Evolutionary conservation across 2,888 invertebrate genomes (phyloP).

Genomic region (Globia sparganii): DNA sequence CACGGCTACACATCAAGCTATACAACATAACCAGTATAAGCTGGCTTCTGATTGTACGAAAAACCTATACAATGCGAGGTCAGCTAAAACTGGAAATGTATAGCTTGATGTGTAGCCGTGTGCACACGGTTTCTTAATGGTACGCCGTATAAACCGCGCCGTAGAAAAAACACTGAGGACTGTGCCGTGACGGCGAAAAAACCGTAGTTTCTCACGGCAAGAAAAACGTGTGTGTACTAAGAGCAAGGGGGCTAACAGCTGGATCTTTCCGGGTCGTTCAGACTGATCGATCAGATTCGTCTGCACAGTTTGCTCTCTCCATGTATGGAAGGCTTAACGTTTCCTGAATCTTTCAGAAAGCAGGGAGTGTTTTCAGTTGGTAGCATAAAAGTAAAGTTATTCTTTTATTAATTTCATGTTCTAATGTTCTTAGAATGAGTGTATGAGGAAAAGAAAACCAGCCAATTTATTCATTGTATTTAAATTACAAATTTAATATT

Average conservation of each 20-base stretch:
- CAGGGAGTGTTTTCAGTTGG: background rate
- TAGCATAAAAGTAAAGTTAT: conserved; percentile 12
- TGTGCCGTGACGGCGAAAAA: too few relatives aligned
- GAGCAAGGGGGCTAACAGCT: background rate
- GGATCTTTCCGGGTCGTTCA: background rate
- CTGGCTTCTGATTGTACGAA: too few relatives aligned
- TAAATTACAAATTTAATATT: background rate
- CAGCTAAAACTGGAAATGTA: too few relatives aligned
- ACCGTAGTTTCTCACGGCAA: background rate
- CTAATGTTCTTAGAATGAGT: background rate
- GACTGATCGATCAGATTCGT: background rate
- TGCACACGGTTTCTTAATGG: background rate
- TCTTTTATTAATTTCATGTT: background rate
- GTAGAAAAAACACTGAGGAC: background rate
- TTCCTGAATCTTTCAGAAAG: background rate
- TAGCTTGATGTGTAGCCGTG: too few relatives aligned
- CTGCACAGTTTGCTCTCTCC: background rate
- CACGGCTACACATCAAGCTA: too few relatives aligned
- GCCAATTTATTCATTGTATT: background rate
- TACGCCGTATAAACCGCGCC: background rate
- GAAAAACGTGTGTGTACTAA: background rate
- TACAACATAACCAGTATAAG: too few relatives aligned
- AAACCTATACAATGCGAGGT: too few relatives aligned
- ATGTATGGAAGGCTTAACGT: conserved; percentile 5
- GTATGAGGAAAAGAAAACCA: background rate